phyloP scores from a whole-genome alignment of 2,888 invertebrate genomes.

The Julus scanicus region DNA sequence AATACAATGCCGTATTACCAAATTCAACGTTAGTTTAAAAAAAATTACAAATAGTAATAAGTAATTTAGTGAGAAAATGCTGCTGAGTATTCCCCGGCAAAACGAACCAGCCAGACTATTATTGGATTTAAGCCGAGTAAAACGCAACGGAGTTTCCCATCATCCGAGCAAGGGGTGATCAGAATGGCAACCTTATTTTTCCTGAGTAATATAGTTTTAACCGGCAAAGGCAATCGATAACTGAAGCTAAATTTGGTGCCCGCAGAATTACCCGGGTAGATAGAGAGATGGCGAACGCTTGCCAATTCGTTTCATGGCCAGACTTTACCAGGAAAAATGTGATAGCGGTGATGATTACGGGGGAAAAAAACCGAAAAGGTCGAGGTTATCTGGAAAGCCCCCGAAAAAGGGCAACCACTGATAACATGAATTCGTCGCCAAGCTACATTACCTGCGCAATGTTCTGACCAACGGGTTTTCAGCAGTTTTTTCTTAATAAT shows the following conservation, averaged over 20 bases:
- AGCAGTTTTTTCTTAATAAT: background rate
- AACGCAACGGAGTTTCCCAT: slow-evolving; percentile 51
- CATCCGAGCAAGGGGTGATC: slow-evolving; percentile 46
- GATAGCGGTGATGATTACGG: background rate
- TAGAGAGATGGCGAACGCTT: background rate
- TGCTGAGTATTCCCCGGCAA: slow-evolving; percentile 40
- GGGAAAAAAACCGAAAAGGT: background rate
- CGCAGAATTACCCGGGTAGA: slow-evolving; percentile 50
- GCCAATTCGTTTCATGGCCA: background rate
- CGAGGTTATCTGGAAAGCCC: background rate
- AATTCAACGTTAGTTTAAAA: background rate
- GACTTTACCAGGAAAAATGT: background rate
- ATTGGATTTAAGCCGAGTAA: slow-evolving; percentile 52
- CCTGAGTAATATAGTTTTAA: slow-evolving; percentile 49
- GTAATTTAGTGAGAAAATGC: slow-evolving; percentile 13
- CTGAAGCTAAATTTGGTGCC: slow-evolving; percentile 46
- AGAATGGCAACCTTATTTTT: slow-evolving; percentile 47
- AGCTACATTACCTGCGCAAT: background rate
- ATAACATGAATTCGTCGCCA: background rate
- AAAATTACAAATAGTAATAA: background rate
- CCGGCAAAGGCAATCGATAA: slow-evolving; percentile 49
- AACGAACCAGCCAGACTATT: slow-evolving; percentile 51
- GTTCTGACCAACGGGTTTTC: background rate
- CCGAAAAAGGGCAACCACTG: slow-evolving; percentile 2
- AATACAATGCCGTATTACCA: background rate